phyloP scores from a whole-genome alignment of 2,797 vertebrate species.

The Pteropus rufus region DNA sequence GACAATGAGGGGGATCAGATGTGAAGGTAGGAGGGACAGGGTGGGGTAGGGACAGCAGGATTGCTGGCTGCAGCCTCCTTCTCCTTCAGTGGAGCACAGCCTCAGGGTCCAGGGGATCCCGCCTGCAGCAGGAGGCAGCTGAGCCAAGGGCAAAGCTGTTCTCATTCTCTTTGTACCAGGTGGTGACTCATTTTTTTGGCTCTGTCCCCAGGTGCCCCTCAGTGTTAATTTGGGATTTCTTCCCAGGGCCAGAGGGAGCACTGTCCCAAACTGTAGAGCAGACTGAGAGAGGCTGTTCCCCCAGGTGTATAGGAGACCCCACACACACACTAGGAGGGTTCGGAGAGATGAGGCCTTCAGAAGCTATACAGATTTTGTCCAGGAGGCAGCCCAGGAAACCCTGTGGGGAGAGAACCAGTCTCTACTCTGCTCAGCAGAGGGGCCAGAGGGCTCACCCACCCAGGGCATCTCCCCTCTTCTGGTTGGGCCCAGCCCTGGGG shows the following conservation, averaged over 20 bases:
- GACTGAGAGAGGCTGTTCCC: neutral
- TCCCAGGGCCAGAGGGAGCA: neutral
- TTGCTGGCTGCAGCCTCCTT: neutral
- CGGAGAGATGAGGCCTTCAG: neutral
- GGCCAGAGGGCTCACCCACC: neutral
- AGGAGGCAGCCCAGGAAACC: neutral
- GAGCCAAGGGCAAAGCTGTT: neutral
- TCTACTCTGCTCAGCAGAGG: neutral
- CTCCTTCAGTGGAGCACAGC: neutral
- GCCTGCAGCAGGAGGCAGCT: neutral
- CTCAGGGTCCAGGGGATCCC: neutral
- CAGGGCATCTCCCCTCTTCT: neutral
- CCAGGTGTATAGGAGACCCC: neutral
- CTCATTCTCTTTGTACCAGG: neutral
- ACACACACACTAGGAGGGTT: neutral
- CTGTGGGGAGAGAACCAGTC: neutral
- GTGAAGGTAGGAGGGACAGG: neutral
- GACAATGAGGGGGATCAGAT: neutral
- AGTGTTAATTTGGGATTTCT: neutral
- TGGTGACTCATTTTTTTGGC: neutral
- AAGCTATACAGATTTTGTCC: neutral
- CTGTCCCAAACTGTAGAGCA: neutral
- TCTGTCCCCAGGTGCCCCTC: neutral
- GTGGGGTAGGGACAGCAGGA: neutral
- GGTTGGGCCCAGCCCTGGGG: neutral